These are phyloP conservation scores for Acanthosoma haemorrhoidale DNA, from an alignment of 2,888 invertebrate genomes.

Conservation along the genomic window DNA sequence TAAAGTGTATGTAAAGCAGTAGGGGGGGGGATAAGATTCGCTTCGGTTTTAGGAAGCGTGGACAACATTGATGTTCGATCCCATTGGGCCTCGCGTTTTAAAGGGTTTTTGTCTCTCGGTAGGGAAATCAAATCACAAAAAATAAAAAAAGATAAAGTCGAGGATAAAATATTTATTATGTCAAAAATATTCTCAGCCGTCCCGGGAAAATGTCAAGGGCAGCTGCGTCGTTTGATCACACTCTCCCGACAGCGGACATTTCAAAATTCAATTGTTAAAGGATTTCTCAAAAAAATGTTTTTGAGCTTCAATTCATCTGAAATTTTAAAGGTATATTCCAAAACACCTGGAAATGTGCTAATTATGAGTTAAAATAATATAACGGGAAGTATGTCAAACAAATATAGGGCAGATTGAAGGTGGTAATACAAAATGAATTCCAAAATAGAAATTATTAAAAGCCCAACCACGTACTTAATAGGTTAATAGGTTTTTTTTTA, in stretches of 20 bases:
- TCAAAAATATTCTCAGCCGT: not conserved
- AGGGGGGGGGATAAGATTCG: not conserved
- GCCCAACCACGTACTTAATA: too few species aligned
- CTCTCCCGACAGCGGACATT: not conserved
- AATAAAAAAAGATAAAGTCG: not conserved
- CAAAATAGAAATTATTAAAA: too few species aligned
- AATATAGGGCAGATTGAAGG: too few species aligned
- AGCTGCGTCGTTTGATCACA: not conserved
- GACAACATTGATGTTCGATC: not conserved
- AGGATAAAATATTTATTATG: slow-evolving; percentile 6
- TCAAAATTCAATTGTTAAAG: too few species aligned
- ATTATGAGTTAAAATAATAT: too few species aligned
- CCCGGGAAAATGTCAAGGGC: not conserved
- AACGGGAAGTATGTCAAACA: too few species aligned
- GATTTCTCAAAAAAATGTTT: too few species aligned
- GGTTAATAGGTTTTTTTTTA: too few species aligned
- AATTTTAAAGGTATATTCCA: too few species aligned
- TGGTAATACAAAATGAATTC: too few species aligned
- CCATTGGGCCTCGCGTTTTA: not conserved
- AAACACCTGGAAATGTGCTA: too few species aligned
- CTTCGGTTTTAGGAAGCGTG: not conserved
- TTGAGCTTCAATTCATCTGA: too few species aligned
- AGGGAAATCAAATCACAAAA: not conserved
- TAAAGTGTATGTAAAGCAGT: slow-evolving; percentile 7
- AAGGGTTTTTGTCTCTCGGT: not conserved